phyloP scores from a whole-genome alignment of 2,797 vertebrate species.

The Vultur gryphus region DNA sequence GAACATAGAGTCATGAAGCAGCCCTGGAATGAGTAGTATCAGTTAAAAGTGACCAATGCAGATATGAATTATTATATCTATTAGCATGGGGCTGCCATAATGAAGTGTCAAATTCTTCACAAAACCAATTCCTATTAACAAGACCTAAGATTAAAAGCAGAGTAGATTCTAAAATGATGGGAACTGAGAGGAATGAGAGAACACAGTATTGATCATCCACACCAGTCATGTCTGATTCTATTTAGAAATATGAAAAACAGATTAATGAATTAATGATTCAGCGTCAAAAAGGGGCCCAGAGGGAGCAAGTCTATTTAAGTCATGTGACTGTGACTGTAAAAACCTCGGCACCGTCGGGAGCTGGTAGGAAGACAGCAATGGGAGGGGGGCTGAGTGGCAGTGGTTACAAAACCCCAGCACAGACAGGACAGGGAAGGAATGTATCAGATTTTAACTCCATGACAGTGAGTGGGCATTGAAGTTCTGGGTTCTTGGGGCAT shows the following conservation, averaged over 20 bases:
- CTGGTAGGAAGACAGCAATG: not conserved
- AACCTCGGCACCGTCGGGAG: fast-evolving
- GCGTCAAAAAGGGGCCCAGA: conserved; percentile 52
- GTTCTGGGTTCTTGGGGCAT: not conserved
- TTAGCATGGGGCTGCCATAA: conserved; percentile 12
- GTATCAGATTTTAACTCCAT: not conserved
- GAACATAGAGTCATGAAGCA: not conserved
- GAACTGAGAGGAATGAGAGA: conserved; percentile 72
- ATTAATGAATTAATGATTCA: conserved; percentile 79
- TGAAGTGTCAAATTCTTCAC: conserved; percentile 42
- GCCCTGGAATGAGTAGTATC: not conserved
- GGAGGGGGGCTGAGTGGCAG: not conserved
- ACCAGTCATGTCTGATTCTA: conserved; percentile 70
- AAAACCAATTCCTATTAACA: conserved; percentile 40
- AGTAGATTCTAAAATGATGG: conserved; percentile 30
- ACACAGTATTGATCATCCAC: conserved; percentile 77
- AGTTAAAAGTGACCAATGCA: conserved; percentile 46
- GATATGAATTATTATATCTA: conserved; percentile 61
- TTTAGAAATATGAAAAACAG: conserved; percentile 81
- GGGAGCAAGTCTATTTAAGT: not conserved
- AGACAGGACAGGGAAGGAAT: too few species aligned
- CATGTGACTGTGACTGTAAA: not conserved
- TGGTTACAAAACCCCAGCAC: not conserved
- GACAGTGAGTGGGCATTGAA: not conserved
- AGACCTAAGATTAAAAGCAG: conserved; percentile 15